Evolutionary conservation across 53 echinoderm and acorn worm species (phyloP), one percentile per base, ranked within the genome.

Genomic region (Mesocentrotus franciscanus): DNA sequence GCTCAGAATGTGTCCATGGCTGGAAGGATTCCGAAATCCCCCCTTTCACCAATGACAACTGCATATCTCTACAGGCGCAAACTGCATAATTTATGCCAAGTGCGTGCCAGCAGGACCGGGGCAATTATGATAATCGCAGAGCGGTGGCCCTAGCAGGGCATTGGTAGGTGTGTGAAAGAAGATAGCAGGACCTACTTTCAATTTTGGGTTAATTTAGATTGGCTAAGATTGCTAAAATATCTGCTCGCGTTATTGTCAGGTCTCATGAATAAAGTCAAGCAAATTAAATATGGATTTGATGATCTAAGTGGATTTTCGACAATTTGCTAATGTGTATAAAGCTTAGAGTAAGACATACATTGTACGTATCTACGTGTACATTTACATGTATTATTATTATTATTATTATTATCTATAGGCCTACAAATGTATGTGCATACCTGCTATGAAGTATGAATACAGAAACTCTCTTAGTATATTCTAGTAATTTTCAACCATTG

Each of bases 81-180:
- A 62, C 20, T 81, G 93, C 93, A 93, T 93, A 93, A 93, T 93
- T 93, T 93, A 93, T 93, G 93, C 81, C 58, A 78, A 71, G 91
- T 90, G 91, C 66, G 18, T 90, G 36, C 35, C 49, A 68, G 66
- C 64, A 61, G 93, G 93, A 78, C 93, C 15, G 61, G 68, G 36
- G 81, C 93, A 93, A 93, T 93, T 93, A 93, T 93, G 81, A 27
- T 93, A 93, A 93, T 79, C 57, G 93, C 60, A 10, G 78, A 81
- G 78, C 59, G 30, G 93, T 92, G 92, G 71, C 92, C 92, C 75
- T 72, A 27, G 56, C 92, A 92, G 92, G 92, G 92, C 55, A 71
- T 26, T 9, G n/a, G 36, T 17, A 68, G 74, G 62, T 91, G 62
- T 68, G 68, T 24, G 91, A 20, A 58, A 91, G 64, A 68, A 68